These are phyloP conservation scores for Intellagama lesueurii DNA, from an alignment of 2,797 vertebrate species.

Conservation along the genomic window DNA sequence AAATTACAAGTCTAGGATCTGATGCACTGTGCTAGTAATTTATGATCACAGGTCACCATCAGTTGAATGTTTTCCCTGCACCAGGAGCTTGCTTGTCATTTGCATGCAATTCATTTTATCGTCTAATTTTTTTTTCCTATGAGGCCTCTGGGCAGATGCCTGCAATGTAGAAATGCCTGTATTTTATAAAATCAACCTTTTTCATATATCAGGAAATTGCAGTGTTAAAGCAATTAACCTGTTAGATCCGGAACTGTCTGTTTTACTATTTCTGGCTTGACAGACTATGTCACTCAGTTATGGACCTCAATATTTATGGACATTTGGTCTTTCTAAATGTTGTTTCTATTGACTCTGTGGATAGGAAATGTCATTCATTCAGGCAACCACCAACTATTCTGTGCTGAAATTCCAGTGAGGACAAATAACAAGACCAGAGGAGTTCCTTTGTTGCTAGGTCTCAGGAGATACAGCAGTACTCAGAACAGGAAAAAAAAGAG, in stretches of 20 bases:
- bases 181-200: constrained; percentile 57
- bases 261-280: constrained; percentile 68
- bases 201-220: constrained; percentile 53
- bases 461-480: not conserved
- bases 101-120: constrained; percentile 77
- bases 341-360: constrained; percentile 56
- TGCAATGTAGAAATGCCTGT: constrained; percentile 61
- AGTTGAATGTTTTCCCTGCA: constrained; percentile 77
- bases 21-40: constrained; percentile 80
- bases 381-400: constrained; percentile 34
- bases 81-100: constrained; percentile 76
- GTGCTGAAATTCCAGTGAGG: constrained; percentile 47
- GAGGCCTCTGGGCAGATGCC: constrained; percentile 60
- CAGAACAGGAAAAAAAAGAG: not conserved
- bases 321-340: constrained; percentile 64
- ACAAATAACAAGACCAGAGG: not conserved
- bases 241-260: constrained; percentile 66
- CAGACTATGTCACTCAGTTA: constrained; percentile 64
- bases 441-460: not conserved
- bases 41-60: constrained; percentile 80
- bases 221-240: constrained; percentile 76
- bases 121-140: constrained; percentile 69
- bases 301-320: constrained; percentile 44
- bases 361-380: constrained; percentile 52
- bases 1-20: constrained; percentile 81